Evolutionary conservation across 2,888 invertebrate species (phyloP).

Genomic region (Agriopis leucophaearia): DNA sequence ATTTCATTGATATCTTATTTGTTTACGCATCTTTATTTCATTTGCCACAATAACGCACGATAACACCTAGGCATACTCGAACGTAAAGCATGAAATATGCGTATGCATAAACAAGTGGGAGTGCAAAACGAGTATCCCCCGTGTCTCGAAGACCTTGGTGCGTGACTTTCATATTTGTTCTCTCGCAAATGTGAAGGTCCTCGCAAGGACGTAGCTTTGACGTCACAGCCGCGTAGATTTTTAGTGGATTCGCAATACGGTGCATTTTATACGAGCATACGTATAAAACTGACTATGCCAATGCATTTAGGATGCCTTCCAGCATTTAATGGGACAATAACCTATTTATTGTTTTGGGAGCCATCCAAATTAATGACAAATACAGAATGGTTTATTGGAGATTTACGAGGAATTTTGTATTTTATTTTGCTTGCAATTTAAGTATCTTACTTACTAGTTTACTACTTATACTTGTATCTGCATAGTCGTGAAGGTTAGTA

Average conservation of each 20-base stretch:
- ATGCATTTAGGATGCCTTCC: conserved; percentile 17
- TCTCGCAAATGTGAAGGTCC: conserved; percentile 43
- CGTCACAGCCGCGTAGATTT: conserved; percentile 19
- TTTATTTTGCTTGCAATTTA: not conserved
- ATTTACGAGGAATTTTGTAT: not conserved
- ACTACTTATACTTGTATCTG: not conserved
- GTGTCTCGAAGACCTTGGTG: conserved; percentile 40
- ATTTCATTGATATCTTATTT: not conserved
- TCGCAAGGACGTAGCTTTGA: conserved; percentile 40
- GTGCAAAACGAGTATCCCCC: conserved; percentile 34
- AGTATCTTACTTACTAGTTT: not conserved
- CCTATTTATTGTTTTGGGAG: conserved; percentile 1
- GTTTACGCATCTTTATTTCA: not conserved
- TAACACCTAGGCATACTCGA: not conserved
- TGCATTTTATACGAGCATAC: conserved; percentile 21
- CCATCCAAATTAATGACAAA: conserved; percentile 4
- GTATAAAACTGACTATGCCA: not conserved
- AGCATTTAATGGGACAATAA: conserved; percentile 1
- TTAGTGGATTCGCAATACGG: conserved; percentile 20
- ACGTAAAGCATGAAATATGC: not conserved
- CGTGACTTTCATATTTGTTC: conserved; percentile 43
- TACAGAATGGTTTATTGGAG: conserved; percentile 1
- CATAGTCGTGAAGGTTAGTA: not conserved
- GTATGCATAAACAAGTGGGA: conserved; percentile 31
- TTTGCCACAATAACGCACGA: not conserved